Evolutionary conservation across 2,888 invertebrate species (phyloP).

Genomic region (Vanessa cardui): DNA sequence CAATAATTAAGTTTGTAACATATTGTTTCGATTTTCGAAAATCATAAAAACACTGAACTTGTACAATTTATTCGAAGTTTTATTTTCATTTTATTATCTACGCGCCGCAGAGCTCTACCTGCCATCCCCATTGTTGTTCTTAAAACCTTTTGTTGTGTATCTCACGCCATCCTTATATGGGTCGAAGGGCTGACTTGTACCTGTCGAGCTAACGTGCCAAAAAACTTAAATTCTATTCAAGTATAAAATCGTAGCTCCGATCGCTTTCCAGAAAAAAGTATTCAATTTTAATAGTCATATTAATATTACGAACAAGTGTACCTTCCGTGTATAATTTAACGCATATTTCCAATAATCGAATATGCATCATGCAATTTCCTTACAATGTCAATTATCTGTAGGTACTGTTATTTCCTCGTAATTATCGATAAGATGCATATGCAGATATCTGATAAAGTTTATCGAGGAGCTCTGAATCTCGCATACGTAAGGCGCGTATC

Average conservation of each 20-base stretch:
- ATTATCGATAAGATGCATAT: constrained; percentile 8
- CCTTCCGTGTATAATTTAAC: background rate
- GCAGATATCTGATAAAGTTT: background rate
- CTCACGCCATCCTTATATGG: constrained; percentile 35
- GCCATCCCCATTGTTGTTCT: constrained; percentile 26
- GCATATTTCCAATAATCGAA: background rate
- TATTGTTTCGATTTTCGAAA: background rate
- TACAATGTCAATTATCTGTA: background rate
- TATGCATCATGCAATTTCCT: constrained; percentile 8
- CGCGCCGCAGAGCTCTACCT: constrained; percentile 32
- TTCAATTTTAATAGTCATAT: background rate
- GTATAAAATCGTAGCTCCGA: constrained; percentile 2
- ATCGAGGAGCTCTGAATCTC: background rate
- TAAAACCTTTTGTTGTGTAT: constrained; percentile 41
- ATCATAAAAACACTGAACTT: background rate
- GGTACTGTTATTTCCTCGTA: background rate
- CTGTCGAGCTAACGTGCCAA: constrained; percentile 37
- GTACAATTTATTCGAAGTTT: constrained; percentile 19
- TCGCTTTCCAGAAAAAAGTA: background rate
- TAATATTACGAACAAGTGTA: background rate
- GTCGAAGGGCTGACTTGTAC: constrained; percentile 39
- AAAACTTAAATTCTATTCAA: constrained; percentile 41
- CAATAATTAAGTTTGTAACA: background rate
- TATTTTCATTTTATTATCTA: constrained; percentile 11
- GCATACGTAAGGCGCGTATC: background rate